Conservation (phyloP, 2,888 invertebrate species). For the Tenodera sinensis region DNA sequence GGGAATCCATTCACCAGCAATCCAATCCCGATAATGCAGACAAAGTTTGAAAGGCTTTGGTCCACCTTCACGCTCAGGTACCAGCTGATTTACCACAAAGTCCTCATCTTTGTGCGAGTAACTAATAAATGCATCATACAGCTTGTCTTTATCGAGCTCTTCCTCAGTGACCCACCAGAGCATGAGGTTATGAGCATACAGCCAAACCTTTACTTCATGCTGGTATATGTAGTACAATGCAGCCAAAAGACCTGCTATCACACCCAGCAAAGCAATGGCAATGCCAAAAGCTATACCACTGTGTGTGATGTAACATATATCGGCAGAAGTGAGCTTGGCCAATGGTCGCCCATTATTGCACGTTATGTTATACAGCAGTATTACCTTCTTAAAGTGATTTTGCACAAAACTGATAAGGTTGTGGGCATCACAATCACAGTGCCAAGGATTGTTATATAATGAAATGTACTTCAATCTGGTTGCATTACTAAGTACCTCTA, state of each 20-base stretch:
- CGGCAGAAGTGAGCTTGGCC: slow-evolving; percentile 41
- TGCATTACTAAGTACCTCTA: slow-evolving; percentile 45
- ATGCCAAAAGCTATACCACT: slow-evolving; percentile 42
- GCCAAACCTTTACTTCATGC: slow-evolving; percentile 64
- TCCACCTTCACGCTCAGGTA: slow-evolving; percentile 62
- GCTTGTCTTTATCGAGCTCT: slow-evolving; percentile 63
- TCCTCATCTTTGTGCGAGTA: slow-evolving; percentile 74
- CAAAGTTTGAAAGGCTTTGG: slow-evolving; percentile 64
- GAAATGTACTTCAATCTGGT: slow-evolving; percentile 49
- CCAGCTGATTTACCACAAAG: slow-evolving; percentile 61
- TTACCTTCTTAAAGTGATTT: slow-evolving; percentile 41
- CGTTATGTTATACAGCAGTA: slow-evolving; percentile 37
- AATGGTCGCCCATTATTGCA: slow-evolving; percentile 39
- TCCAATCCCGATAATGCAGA: slow-evolving; percentile 70
- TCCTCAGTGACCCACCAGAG: slow-evolving; percentile 64
- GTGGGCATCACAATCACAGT: slow-evolving; percentile 62
- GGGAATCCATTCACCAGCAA: slow-evolving; percentile 69
- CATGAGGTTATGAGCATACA: slow-evolving; percentile 58
- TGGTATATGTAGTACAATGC: slow-evolving; percentile 53
- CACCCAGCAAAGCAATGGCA: slow-evolving; percentile 46
- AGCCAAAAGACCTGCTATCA: slow-evolving; percentile 47
- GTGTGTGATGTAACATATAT: slow-evolving; percentile 47
- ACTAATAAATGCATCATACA: slow-evolving; percentile 76
- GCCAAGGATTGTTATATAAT: slow-evolving; percentile 64
- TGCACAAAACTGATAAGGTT: slow-evolving; percentile 57